A percentile compares a stretch with the other conserved stretches of the same genome.
phyloP scores from a whole-genome alignment of 2,113 vertebrate species.

The Dicrurus megarhynchus region DNA sequence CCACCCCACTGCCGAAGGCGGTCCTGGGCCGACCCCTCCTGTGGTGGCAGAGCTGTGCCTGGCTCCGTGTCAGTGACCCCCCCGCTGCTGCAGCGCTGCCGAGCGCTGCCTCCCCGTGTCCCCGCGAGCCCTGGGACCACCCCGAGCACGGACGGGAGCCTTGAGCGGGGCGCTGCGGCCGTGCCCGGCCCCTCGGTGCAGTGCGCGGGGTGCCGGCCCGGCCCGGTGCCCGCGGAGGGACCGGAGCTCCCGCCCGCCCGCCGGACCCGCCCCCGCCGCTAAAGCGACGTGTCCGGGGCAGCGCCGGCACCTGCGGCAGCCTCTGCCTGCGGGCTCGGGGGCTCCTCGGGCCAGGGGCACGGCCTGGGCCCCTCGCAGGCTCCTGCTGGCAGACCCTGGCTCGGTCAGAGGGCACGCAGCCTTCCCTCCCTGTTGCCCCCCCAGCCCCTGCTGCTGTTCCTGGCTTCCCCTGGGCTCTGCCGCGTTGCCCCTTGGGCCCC shows the following conservation, averaged over 20 bases:
- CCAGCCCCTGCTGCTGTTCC: neutral
- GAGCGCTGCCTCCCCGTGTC: neutral
- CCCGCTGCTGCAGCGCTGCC: rapidly evolving
- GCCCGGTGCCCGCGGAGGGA: neutral
- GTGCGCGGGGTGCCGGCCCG: neutral
- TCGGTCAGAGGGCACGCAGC: neutral
- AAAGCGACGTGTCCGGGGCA: conserved; percentile 73
- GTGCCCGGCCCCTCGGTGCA: neutral
- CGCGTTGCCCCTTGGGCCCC: neutral
- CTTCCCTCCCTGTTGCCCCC: neutral
- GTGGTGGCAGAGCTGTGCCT: rapidly evolving
- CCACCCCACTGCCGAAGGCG: rapidly evolving
- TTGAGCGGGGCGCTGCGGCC: neutral
- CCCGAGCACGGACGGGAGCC: rapidly evolving
- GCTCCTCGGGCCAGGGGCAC: rapidly evolving
- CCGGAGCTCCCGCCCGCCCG: neutral
- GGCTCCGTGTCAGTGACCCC: rapidly evolving
- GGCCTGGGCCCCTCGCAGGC: neutral
- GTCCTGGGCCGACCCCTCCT: rapidly evolving
- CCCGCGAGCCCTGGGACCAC: rapidly evolving
- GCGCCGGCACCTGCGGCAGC: neutral
- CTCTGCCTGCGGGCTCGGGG: neutral
- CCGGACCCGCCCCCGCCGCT: conserved; percentile 36
- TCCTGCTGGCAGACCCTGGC: neutral
- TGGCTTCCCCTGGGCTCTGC: neutral